Percentiles rank a stretch among this genome's conserved stretches.
Evolutionary conservation across 2,888 invertebrate genomes (phyloP).

Genomic region (Drosophila mimetica): DNA sequence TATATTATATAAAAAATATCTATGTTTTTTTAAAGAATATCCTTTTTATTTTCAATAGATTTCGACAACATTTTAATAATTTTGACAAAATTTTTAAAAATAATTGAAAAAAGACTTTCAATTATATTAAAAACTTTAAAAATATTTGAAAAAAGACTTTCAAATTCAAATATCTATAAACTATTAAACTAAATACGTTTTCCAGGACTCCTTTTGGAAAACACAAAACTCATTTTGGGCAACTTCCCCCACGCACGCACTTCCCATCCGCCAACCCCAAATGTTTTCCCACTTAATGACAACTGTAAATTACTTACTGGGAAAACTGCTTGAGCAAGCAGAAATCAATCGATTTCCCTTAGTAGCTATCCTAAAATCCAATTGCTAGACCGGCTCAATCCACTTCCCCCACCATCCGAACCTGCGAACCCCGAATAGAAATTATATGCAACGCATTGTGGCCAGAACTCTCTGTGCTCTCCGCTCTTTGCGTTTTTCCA

Average conservation of each 20-base stretch:
- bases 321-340: constrained; percentile 72
- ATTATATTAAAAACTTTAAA: too few relatives aligned
- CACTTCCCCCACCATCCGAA: background rate
- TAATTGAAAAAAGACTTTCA: too few relatives aligned
- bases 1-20: too few relatives aligned
- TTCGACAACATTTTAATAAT: too few relatives aligned
- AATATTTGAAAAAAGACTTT: background rate
- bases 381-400: constrained; percentile 10
- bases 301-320: constrained; percentile 69
- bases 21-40: too few relatives aligned
- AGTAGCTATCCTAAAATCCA: constrained; percentile 34
- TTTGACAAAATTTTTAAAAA: too few relatives aligned
- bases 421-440: constrained; percentile 34
- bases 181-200: too few relatives aligned
- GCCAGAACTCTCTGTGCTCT: constrained; percentile 32
- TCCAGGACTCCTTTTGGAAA: background rate
- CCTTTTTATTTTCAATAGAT: too few relatives aligned
- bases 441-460: constrained; percentile 70
- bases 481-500: constrained; percentile 54
- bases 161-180: background rate
- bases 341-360: constrained; percentile 72
- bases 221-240: constrained; percentile 13
- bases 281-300: constrained; percentile 45
- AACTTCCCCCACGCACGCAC: constrained; percentile 31
- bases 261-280: constrained; percentile 1